Evolutionary conservation across 1,140 invertebrate genomes (phyloP).

Genomic region (Pomacea maculata): DNA sequence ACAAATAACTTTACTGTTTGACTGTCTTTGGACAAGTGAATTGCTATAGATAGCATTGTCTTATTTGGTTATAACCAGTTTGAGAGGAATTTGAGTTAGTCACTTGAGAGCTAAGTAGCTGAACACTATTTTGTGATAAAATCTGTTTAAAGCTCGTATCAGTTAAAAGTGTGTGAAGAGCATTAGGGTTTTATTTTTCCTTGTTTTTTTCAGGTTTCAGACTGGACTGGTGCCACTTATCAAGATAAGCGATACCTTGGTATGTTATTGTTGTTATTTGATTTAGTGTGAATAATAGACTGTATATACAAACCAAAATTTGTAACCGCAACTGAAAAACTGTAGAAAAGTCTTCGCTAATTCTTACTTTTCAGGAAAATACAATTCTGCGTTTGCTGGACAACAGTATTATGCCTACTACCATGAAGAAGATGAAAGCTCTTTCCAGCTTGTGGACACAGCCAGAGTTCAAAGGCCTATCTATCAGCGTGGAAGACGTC

Average conservation of each 20-base stretch:
- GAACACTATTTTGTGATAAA: background rate
- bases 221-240: slow-evolving; percentile 95
- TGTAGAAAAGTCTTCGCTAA: too few relatives aligned
- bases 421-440: slow-evolving; percentile 97
- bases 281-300: too few relatives aligned
- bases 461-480: slow-evolving; percentile 71
- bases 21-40: too few relatives aligned
- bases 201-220: slow-evolving; percentile 79
- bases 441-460: slow-evolving; percentile 97
- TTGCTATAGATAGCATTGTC: too few relatives aligned
- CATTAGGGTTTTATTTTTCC: background rate
- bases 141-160: background rate
- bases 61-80: too few relatives aligned
- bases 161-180: background rate
- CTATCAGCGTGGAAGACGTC: slow-evolving; percentile 58
- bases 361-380: slow-evolving; percentile 79
- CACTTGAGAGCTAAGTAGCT: too few relatives aligned
- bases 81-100: too few relatives aligned
- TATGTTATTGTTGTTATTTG: slow-evolving; percentile 69
- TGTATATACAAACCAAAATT: too few relatives aligned
- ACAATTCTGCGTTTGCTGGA: slow-evolving; percentile 93
- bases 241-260: slow-evolving; percentile 95
- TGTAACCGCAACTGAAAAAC: too few relatives aligned
- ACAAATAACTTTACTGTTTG: too few relatives aligned
- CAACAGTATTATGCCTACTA: slow-evolving; percentile 96